Evolutionary conservation across 2,888 invertebrate species (phyloP), one percentile per base, ranked within the genome.

Genomic region (Diabrotica balteata): DNA sequence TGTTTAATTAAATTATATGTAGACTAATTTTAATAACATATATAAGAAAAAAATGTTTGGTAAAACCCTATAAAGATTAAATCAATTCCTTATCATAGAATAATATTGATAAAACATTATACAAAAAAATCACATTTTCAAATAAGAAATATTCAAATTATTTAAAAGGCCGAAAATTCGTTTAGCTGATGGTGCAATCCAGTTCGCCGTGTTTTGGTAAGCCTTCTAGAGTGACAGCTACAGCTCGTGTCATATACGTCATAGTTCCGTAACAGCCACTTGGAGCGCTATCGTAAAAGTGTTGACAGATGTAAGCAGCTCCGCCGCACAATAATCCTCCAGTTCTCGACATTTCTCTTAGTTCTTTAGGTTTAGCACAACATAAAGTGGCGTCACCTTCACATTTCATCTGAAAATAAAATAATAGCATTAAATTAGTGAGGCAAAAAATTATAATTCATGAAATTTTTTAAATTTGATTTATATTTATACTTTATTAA

Each of bases 281-380:
- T 3, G 99, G 98, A 32, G 99, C 98, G 82, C 95, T 95, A 85
- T 99, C 98, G 84, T 97, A 98, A 83, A 99, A 93, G 84, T 97
- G 96, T 84, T 96, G 94, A 84, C 98, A 98, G 72, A 99, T 94
- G 76, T 94, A 95, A 0, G 96, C 96, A 44, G 97, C 96, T 62
- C 98, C 98, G 63, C 94, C 94, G 82, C 97, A 97, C 49, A 93
- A 85, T 46, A 93, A 84, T 70, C 90, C 89, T 4, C 91, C 91
- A 61, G 88, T 87, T 66, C 87, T 85, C 3, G 85, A 84, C 9
- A 87, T 88, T 76, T 88, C 88, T 67, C 88, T 87, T 70, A 87
- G 86, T 68, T 88, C 88, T 77, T 87, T 88, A 7, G 89, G 88
- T 84, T 94, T 94, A 5, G 94, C 96, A 85, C 97, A 98, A 83